A percentile compares a stretch with the other conserved stretches of the same genome.
These are phyloP conservation scores for Muraenolepis orangiensis DNA, from an alignment of 2,797 vertebrate species.

Conservation along the genomic window DNA sequence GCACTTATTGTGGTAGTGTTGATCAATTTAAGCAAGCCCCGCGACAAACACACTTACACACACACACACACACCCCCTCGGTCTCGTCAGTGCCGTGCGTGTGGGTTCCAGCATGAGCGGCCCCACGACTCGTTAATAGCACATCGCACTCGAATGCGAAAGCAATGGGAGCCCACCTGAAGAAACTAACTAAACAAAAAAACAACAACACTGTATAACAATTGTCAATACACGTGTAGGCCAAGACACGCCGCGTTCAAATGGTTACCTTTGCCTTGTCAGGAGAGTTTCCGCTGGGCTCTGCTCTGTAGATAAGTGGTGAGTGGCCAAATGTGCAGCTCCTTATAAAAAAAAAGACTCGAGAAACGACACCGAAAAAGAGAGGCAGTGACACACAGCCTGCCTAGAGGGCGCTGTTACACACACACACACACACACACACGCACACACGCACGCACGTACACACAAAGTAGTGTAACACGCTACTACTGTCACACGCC, in stretches of 20 bases:
- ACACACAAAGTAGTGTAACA: too few relatives aligned
- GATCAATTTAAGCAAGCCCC: not conserved
- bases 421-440: too few relatives aligned
- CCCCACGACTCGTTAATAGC: not conserved
- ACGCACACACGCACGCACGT: too few relatives aligned
- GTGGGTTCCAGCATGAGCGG: not conserved
- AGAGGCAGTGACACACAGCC: slow-evolving; percentile 50
- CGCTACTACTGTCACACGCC: slow-evolving; percentile 32
- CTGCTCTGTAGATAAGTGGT: slow-evolving; percentile 24
- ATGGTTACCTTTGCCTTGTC: not conserved
- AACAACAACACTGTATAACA: not conserved
- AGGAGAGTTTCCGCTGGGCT: slow-evolving; percentile 9
- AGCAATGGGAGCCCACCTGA: not conserved
- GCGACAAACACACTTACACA: not conserved
- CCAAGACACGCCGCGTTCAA: not conserved
- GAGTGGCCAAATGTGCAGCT: slow-evolving; percentile 20
- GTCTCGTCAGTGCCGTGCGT: not conserved
- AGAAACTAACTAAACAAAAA: too few relatives aligned
- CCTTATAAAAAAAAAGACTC: slow-evolving; percentile 28
- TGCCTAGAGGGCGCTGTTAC: slow-evolving; percentile 69
- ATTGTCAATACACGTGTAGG: not conserved
- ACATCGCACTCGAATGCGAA: not conserved
- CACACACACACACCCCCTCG: not conserved
- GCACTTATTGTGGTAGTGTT: not conserved
- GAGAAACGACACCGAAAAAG: slow-evolving; percentile 12